Base-by-base conservation (phyloP, 2,797 vertebrate species). In the Lacerta agilis region DNA sequence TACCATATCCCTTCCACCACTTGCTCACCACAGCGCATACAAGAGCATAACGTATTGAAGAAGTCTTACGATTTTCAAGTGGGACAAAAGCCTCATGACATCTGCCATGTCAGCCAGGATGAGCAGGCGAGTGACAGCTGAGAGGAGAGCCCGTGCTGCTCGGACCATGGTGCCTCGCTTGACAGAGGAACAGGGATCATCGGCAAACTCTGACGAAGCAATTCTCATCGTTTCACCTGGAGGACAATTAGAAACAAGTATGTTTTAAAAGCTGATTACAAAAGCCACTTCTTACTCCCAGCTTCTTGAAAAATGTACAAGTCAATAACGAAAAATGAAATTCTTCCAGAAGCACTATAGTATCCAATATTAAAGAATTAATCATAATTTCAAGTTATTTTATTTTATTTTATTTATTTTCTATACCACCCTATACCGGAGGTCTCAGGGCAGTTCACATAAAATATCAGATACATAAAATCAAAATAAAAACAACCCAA, bases 21-120 rank as follows among this genome's bases (percentile, higher is more conserved):
- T 4, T 9, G 27, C 13, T 9, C 27, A 36, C 20, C 45, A 0
- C 0, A 0, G 0, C 2, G 41, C 85, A 29, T 17, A 7, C 1
- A 10, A 1, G 0, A 4, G 6, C 1, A 10, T 17, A 38, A 41
- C 11, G 1, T 58, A 0, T 1, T 27, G 8, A 23, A 0, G 27
- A 61, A 77, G 0, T 0, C 99, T 89, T 97, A 99, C 99, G 61
- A 99, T 99, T 97, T 99, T 99, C 89, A 99, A 98, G 91, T 99
- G 99, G 15, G 98, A 97, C 75, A 99, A 97, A 82, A 99, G 98
- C 94, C 99, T 97, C 99, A 99, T 99, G 96, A 99, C 99, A 1
- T 99, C 99, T 0, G 99, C 99, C 99, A 99, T 99, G 93, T 99
- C 99, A 0, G 99, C 99, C 79, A 99, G 96, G 96, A 99, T 99